A percentile compares a stretch with the other conserved stretches of the same genome.
phyloP scores from a whole-genome alignment of 2,888 invertebrate genomes.

The Acanthosepion pharaonis region DNA sequence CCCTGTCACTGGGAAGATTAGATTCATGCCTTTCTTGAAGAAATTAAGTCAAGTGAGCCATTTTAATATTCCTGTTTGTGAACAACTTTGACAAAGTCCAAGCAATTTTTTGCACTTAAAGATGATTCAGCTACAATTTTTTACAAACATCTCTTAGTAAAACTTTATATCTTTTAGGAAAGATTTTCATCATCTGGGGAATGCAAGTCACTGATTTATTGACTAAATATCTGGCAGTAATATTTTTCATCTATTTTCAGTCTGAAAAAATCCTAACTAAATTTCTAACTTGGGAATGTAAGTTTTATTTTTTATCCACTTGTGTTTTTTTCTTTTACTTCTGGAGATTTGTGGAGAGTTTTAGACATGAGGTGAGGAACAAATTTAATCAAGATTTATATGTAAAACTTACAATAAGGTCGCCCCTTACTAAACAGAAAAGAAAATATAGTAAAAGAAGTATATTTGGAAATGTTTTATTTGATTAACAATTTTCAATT shows the following conservation, averaged over 20 bases:
- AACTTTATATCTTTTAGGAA: not conserved
- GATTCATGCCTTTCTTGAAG: not conserved
- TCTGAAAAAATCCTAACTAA: not conserved
- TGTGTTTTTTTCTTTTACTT: not conserved
- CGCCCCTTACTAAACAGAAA: not conserved
- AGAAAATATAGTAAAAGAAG: not conserved
- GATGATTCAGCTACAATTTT: no score
- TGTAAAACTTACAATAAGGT: not conserved
- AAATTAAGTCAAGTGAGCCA: not conserved
- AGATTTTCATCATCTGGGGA: not conserved
- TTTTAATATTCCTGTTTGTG: not conserved
- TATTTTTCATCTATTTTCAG: not conserved
- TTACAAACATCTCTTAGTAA: not conserved
- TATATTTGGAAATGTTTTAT: not conserved
- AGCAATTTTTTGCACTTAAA: no score
- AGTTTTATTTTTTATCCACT: not conserved
- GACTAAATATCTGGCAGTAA: not conserved
- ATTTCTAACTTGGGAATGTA: not conserved
- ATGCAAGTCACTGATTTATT: not conserved
- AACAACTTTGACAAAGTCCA: not conserved
- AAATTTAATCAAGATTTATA: conserved; percentile 4
- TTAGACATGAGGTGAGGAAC: not conserved
- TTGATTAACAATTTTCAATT: not conserved
- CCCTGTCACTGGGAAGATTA: not conserved
- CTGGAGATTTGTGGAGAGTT: not conserved